Evolutionary conservation across 2,888 invertebrate species (phyloP).

Genomic region (Tiphia femorata): DNA sequence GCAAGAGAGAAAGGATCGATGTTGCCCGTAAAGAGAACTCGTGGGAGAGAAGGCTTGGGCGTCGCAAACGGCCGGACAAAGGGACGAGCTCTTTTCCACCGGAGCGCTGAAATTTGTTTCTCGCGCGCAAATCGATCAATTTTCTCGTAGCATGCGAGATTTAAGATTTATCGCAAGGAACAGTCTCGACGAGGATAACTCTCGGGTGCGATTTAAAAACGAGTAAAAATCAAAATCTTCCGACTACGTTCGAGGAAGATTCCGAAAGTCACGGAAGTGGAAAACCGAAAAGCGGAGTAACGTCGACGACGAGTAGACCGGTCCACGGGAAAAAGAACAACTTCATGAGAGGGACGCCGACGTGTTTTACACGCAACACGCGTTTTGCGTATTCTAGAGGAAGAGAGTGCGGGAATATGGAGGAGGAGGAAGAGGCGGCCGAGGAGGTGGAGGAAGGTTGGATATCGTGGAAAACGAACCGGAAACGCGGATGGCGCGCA

Average conservation of each 20-base stretch:
- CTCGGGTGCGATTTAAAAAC: no score
- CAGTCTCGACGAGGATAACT: no score
- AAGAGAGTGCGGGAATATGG: constrained; percentile 6
- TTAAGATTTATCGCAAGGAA: no score
- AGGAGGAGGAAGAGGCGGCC: background rate
- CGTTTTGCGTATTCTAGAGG: background rate
- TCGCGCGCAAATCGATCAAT: no score
- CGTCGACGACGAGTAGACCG: constrained; percentile 16
- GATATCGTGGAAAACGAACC: constrained; percentile 29
- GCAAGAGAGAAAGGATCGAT: constrained; percentile 32
- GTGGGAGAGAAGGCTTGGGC: background rate
- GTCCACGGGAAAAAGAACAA: constrained; percentile 20
- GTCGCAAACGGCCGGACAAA: no score
- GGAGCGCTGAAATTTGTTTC: no score
- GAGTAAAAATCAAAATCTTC: no score
- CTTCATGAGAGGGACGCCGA: constrained; percentile 32
- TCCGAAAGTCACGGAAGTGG: no score
- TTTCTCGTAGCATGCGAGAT: no score
- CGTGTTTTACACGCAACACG: constrained; percentile 28
- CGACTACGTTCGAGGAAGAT: no score
- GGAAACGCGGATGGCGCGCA: constrained; percentile 30
- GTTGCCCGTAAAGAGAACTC: constrained; percentile 1
- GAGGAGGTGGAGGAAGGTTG: constrained; percentile 1
- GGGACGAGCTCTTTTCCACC: no score
- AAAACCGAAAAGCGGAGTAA: no score